phyloP scores from a whole-genome alignment of 2,888 invertebrate genomes.

The Tetheella fluctuosa region DNA sequence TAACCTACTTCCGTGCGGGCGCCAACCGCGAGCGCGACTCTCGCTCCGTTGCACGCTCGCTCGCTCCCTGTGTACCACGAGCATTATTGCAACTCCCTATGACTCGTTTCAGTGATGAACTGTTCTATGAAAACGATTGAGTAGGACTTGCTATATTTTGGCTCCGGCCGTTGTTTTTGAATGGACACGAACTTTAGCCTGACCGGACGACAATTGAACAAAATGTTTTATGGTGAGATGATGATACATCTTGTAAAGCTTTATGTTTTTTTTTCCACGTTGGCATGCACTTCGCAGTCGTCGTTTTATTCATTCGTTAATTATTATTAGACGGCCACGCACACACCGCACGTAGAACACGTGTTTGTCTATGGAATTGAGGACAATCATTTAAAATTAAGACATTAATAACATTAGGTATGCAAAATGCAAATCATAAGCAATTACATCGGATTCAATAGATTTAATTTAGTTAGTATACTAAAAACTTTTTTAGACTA shows the following conservation, averaged over 20 bases:
- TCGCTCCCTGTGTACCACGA: constrained; percentile 39
- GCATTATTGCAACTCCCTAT: constrained; percentile 48
- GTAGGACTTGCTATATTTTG: constrained; percentile 44
- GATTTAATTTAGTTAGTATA: too few species aligned
- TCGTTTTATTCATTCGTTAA: constrained; percentile 56
- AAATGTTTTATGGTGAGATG: constrained; percentile 83
- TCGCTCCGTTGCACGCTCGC: constrained; percentile 55
- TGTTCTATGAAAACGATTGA: constrained; percentile 60
- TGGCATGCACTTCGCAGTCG: constrained; percentile 69
- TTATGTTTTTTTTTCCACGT: constrained; percentile 66
- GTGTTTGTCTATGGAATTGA: constrained; percentile 38
- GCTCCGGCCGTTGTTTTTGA: constrained; percentile 57
- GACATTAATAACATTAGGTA: background rate
- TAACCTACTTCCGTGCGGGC: constrained; percentile 84
- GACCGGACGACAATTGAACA: constrained; percentile 66
- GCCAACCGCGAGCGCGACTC: constrained; percentile 75
- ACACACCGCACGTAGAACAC: constrained; percentile 66
- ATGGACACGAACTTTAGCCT: constrained; percentile 71
- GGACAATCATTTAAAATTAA: constrained; percentile 13
- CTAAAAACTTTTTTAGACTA: too few species aligned
- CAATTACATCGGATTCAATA: background rate
- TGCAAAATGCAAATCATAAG: background rate
- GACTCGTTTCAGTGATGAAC: constrained; percentile 74
- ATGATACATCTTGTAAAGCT: constrained; percentile 67
- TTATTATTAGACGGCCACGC: constrained; percentile 62